phyloP scores from a whole-genome alignment of 2,888 invertebrate species.

The Anodontia alba region DNA sequence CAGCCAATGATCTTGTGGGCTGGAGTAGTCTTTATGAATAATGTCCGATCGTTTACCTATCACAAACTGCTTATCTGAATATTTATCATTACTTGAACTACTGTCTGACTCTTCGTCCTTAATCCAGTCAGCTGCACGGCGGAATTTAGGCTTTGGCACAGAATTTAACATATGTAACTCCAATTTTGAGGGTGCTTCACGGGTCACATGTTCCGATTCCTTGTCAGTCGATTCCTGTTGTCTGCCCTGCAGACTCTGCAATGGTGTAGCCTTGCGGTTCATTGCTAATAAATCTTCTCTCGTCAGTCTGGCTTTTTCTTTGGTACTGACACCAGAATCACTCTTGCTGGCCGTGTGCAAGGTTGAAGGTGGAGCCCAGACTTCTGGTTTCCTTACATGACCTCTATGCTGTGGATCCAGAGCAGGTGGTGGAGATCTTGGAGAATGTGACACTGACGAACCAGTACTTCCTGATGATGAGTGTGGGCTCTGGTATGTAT shows the following conservation, averaged over 20 bases:
- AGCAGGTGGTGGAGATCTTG: constrained; percentile 47
- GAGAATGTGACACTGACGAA: constrained; percentile 42
- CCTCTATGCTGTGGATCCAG: constrained; percentile 39
- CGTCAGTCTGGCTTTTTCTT: constrained; percentile 59
- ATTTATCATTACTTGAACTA: constrained; percentile 16
- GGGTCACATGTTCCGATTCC: constrained; percentile 23
- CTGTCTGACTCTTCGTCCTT: constrained; percentile 42
- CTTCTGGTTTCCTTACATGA: not conserved
- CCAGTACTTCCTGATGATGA: constrained; percentile 38
- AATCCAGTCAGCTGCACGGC: constrained; percentile 58
- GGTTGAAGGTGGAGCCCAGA: constrained; percentile 35
- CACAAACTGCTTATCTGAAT: constrained; percentile 52
- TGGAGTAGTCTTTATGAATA: constrained; percentile 67
- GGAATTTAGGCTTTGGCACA: constrained; percentile 74
- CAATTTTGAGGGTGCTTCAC: constrained; percentile 69
- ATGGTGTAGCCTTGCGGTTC: constrained; percentile 76
- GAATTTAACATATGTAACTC: constrained; percentile 77
- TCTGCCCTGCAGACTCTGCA: constrained; percentile 62
- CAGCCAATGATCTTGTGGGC: constrained; percentile 91
- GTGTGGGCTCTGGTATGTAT: constrained; percentile 30
- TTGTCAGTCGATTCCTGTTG: not conserved
- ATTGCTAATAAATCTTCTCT: constrained; percentile 77
- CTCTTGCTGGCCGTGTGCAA: constrained; percentile 10
- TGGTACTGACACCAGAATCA: constrained; percentile 30
- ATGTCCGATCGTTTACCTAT: constrained; percentile 67